Percentiles rank a stretch among this genome's conserved stretches.
Evolutionary conservation across 2,113 vertebrate species (phyloP).

Genomic region (Suricata suricatta): DNA sequence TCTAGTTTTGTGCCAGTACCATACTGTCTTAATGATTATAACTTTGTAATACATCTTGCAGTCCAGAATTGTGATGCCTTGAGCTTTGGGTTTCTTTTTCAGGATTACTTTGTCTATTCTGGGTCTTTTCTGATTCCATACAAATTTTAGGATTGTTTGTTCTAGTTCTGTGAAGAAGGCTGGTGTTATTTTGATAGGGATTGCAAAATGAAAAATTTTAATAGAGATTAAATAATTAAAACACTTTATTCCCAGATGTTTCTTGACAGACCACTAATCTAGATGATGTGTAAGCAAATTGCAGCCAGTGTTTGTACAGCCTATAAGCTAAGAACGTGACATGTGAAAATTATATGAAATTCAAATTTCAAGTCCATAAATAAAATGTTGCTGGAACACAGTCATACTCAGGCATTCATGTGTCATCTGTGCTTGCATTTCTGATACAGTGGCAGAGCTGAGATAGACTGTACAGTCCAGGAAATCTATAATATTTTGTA

Average conservation of each 20-base stretch:
- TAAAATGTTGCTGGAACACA: slow-evolving; percentile 28
- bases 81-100: no score
- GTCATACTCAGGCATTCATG: background rate
- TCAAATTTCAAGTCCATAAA: slow-evolving; percentile 32
- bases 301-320: background rate
- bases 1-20: no score
- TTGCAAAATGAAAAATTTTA: background rate
- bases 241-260: background rate
- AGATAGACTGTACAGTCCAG: background rate
- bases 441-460: background rate
- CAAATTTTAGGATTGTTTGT: no score
- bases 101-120: no score
- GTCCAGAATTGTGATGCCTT: no score
- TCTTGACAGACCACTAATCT: background rate
- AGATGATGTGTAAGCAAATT: slow-evolving; percentile 20
- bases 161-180: no score
- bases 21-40: no score
- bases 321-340: slow-evolving; percentile 30
- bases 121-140: no score
- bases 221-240: background rate
- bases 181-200: background rate
- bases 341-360: slow-evolving; percentile 22
- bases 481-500: slow-evolving; percentile 44
- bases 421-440: background rate
- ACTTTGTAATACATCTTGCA: no score